phyloP scores from a whole-genome alignment of 2,888 invertebrate species.

The Drosophila anceps region DNA sequence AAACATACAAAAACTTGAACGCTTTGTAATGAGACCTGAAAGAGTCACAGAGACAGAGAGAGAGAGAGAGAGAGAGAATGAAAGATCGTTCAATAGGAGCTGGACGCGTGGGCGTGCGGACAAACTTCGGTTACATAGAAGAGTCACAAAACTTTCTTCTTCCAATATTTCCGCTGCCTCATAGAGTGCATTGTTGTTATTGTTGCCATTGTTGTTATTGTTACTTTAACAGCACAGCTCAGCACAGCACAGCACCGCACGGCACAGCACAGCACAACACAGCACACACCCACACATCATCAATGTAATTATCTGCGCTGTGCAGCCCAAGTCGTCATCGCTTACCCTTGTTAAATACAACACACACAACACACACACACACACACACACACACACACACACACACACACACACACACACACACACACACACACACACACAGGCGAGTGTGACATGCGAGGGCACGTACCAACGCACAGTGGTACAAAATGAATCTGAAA shows the following conservation, averaged over 20 bases:
- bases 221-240: conserved; percentile 26
- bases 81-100: conserved; percentile 51
- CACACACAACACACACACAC: too few species aligned
- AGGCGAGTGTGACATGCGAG: conserved; percentile 9
- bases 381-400: not conserved
- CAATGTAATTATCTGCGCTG: conserved; percentile 46
- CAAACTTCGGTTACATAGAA: conserved; percentile 37
- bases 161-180: conserved; percentile 61
- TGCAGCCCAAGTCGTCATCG: conserved; percentile 50
- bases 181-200: conserved; percentile 65
- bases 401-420: not conserved
- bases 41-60: conserved; percentile 16
- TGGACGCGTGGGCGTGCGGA: conserved; percentile 37
- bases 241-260: conserved; percentile 11
- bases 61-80: not conserved
- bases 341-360: conserved; percentile 59
- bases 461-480: conserved; percentile 47
- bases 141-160: conserved; percentile 69
- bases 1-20: conserved; percentile 12
- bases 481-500: conserved; percentile 1
- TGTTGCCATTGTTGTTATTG: conserved; percentile 49
- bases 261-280: conserved; percentile 24
- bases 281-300: conserved; percentile 53
- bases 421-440: not conserved
- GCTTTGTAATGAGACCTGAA: conserved; percentile 52